phyloP scores from a whole-genome alignment of 2,113 vertebrate genomes.

The Forbesichthys agassizii region DNA sequence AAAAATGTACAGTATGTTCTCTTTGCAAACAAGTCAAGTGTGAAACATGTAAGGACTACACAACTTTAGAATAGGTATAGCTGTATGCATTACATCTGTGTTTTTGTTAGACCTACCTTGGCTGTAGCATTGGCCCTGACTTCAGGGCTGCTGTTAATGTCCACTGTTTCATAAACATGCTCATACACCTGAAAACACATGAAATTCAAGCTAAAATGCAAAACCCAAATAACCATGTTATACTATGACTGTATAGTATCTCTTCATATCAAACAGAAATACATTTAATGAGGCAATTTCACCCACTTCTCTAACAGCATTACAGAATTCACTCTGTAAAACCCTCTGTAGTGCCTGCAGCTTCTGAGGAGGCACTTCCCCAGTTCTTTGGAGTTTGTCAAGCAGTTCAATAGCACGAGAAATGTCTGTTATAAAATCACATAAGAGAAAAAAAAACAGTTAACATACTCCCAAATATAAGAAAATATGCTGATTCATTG shows the following conservation, averaged over 20 bases:
- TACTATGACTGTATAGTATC: too few relatives aligned
- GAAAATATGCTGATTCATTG: too few relatives aligned
- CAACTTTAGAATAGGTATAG: too few relatives aligned
- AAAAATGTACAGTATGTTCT: too few relatives aligned
- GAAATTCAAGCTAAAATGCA: neutral
- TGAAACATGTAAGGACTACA: neutral
- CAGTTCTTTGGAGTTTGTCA: conserved; percentile 95
- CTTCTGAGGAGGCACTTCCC: conserved; percentile 96
- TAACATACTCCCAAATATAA: too few relatives aligned
- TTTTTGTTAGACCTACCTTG: conserved; percentile 79
- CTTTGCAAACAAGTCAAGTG: neutral
- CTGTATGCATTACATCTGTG: neutral
- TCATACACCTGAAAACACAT: conserved; percentile 88
- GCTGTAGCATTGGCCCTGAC: conserved; percentile 97
- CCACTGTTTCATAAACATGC: conserved; percentile 98
- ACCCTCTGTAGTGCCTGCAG: conserved; percentile 96
- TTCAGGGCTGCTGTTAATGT: conserved; percentile 97
- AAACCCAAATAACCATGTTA: neutral
- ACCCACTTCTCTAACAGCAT: conserved; percentile 92
- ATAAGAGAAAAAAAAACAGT: neutral
- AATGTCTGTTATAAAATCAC: conserved; percentile 81
- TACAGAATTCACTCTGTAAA: conserved; percentile 98
- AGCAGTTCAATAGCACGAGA: conserved; percentile 95
- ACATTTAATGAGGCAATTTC: neutral
- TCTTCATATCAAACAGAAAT: too few relatives aligned